phyloP scores from a whole-genome alignment of 1,140 invertebrate species.

The Acromyrmex echinatior region DNA sequence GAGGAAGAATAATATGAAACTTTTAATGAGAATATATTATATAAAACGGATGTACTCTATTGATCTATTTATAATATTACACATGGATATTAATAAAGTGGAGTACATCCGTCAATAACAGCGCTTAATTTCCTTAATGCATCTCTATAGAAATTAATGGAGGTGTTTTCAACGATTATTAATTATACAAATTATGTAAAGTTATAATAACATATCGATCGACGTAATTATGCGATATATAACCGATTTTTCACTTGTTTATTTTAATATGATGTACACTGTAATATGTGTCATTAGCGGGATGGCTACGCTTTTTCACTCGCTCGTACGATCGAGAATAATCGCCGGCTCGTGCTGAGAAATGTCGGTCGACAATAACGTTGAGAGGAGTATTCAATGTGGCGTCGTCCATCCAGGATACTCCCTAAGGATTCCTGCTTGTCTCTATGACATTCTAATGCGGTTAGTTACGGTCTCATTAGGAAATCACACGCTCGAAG shows the following conservation, averaged over 20 bases:
- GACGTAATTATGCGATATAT: constrained; percentile 48
- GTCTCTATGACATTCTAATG: constrained; percentile 12
- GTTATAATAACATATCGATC: constrained; percentile 31
- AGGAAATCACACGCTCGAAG: constrained; percentile 37
- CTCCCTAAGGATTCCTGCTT: constrained; percentile 4
- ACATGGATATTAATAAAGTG: background rate
- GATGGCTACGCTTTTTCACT: constrained; percentile 9
- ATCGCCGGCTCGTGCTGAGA: constrained; percentile 22
- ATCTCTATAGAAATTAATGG: background rate
- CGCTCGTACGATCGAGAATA: constrained; percentile 50
- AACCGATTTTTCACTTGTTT: constrained; percentile 45
- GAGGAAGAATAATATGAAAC: background rate
- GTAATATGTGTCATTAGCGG: constrained; percentile 48
- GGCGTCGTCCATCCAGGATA: constrained; percentile 30
- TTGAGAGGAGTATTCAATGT: constrained; percentile 42
- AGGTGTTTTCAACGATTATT: background rate
- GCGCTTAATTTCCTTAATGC: constrained; percentile 3
- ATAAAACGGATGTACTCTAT: no score
- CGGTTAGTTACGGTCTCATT: constrained; percentile 44
- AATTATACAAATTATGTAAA: background rate
- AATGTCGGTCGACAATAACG: constrained; percentile 62
- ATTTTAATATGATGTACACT: constrained; percentile 29
- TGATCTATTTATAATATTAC: no score
- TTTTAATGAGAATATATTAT: background rate
- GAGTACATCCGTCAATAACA: background rate